Conservation (phyloP, 2,888 invertebrate genomes). For the Cybosia mesomella region DNA sequence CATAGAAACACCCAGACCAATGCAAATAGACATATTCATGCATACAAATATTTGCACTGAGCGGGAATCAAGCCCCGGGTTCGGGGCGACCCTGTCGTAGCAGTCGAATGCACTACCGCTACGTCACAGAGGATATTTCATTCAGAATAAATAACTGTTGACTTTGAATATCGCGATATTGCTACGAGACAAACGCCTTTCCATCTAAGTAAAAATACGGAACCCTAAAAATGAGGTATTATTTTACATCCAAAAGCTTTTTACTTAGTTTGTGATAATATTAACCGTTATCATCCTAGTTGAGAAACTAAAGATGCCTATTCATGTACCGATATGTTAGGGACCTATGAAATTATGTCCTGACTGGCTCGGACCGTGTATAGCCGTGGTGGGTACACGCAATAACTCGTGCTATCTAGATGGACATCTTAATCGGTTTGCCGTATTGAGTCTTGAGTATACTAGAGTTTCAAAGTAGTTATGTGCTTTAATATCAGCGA, state of each 20-base stretch:
- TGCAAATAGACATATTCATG: too few species aligned
- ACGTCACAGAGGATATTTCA: too few species aligned
- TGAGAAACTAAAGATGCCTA: slow-evolving; percentile 3
- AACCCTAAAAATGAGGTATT: too few species aligned
- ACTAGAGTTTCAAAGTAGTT: neutral
- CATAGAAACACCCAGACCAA: too few species aligned
- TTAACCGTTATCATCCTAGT: neutral
- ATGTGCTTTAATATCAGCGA: neutral
- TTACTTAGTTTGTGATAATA: neutral
- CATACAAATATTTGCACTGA: too few species aligned
- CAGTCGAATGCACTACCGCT: too few species aligned
- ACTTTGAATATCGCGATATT: too few species aligned
- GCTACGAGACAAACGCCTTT: too few species aligned
- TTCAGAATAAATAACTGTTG: too few species aligned
- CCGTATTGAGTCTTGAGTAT: slow-evolving; percentile 12
- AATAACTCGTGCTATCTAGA: slow-evolving; percentile 55
- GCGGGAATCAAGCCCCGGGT: too few species aligned
- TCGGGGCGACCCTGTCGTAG: too few species aligned
- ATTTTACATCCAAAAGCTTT: neutral
- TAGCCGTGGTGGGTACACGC: slow-evolving; percentile 4
- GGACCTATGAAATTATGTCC: neutral
- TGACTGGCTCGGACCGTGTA: neutral
- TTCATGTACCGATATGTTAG: neutral
- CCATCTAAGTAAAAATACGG: too few species aligned
- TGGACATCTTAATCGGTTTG: slow-evolving; percentile 70